Base-by-base conservation (phyloP, 1,140 invertebrate genomes). In the Dendroctonus ponderosae region DNA sequence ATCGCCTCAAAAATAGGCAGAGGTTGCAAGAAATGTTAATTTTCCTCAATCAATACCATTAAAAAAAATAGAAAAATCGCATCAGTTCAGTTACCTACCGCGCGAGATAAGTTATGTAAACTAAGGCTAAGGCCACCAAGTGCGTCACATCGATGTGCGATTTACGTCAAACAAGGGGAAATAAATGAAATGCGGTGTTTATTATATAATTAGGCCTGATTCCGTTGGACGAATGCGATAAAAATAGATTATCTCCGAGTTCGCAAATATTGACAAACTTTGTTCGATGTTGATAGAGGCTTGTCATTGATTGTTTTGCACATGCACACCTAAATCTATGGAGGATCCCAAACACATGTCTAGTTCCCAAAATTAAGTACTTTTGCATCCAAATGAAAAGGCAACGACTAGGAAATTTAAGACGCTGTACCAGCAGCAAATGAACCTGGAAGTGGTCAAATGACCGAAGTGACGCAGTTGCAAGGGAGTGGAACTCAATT, bases 141-240 rank as follows among this genome's bases (percentile, higher is more conserved):
- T 58, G 56, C 56, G 56, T 58, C 56, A 58, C 6, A 5, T 58
- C n/a, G 41, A 14, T 58, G 56, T 58, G 56, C 40, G 56, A 58
- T 58, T 58, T 58, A 58, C 56, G 56, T 58, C 40, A 58, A 58
- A 58, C 39, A 14, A 7, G 39, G 56, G 56, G 12, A 37, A 54
- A 54, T 38, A 54, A 26, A 26, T 54, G 26, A 37, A 58, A 58
- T 43, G 37, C 38, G 48, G 48, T 50, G 48, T 42, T 58, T 58
- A 57, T 57, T 57, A 58, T 58, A 14, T 58, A 58, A 58, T 58
- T 58, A 58, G 15, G 12, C 37, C 26, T 50, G 48, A 50, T 50
- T 50, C 26, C 26, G 48, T 7, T 15, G 48, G 48, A 7, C 26
- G 2, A 42, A 11, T 6, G 14, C 44, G 40, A 42, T 42, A 58